These are phyloP conservation scores for Mus spretus DNA, from an alignment of 2,797 vertebrate species.

Conservation along the genomic window DNA sequence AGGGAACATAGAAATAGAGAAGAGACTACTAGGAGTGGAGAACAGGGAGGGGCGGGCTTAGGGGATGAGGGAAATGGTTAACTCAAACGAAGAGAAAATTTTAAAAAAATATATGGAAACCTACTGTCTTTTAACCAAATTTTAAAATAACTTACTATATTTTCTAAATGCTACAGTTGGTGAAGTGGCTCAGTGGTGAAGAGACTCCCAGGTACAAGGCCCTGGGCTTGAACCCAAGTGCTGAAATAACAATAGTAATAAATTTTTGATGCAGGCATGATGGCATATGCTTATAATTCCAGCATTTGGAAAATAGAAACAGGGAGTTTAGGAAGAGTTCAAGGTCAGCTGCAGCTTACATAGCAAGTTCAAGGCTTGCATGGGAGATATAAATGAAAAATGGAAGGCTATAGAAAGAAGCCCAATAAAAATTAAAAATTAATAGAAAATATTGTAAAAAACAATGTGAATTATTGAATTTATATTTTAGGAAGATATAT, in stretches of 20 bases:
- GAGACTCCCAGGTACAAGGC: neutral
- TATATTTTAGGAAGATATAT: slow-evolving; percentile 32
- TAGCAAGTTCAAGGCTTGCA: neutral
- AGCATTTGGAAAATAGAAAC: neutral
- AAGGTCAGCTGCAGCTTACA: neutral
- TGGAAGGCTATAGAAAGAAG: neutral
- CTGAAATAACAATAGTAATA: neutral
- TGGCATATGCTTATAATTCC: neutral
- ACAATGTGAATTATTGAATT: slow-evolving; percentile 4
- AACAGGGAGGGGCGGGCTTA: neutral
- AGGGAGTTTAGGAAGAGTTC: neutral
- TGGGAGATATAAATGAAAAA: neutral
- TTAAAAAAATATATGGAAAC: neutral
- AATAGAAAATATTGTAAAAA: slow-evolving; percentile 21
- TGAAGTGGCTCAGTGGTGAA: neutral
- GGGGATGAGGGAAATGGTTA: too few relatives aligned
- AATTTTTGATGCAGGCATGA: neutral
- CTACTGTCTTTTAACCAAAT: neutral
- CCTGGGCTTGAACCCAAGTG: neutral
- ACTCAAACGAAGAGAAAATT: neutral
- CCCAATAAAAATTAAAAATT: slow-evolving; percentile 36
- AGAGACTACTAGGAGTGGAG: neutral
- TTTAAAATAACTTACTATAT: neutral
- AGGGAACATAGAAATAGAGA: neutral
- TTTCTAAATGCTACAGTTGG: neutral